These are phyloP conservation scores for Xenopus laevis DNA, from an alignment of 2,113 vertebrate species.

Conservation along the genomic window DNA sequence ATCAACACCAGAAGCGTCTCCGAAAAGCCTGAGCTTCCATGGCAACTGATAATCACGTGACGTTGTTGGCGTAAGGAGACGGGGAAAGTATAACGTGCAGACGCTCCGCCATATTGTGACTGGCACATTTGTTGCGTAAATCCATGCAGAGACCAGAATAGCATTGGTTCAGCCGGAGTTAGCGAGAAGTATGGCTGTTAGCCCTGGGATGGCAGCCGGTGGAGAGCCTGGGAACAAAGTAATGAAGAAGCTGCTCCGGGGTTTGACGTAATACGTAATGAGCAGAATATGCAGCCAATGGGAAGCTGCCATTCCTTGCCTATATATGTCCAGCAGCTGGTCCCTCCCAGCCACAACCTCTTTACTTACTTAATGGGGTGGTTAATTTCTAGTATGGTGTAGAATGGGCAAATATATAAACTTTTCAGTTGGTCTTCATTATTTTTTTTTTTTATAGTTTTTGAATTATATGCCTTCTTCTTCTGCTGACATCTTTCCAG, in stretches of 20 bases:
- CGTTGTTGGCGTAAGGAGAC: neutral
- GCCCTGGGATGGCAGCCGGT: neutral
- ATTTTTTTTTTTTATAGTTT: too few species aligned
- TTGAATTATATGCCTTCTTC: too few species aligned
- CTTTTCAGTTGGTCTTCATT: too few species aligned
- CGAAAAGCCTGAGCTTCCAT: neutral
- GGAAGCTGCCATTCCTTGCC: neutral
- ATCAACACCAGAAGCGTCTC: constrained; percentile 10
- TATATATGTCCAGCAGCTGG: too few species aligned
- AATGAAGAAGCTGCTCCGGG: constrained; percentile 18
- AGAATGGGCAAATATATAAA: too few species aligned
- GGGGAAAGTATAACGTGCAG: neutral
- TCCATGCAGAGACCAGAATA: too few species aligned
- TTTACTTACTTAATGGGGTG: neutral
- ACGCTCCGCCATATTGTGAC: constrained; percentile 8
- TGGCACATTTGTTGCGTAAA: neutral
- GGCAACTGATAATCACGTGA: constrained; percentile 3
- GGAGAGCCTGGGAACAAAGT: neutral
- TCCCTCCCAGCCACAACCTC: neutral
- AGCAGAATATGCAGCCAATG: too few species aligned
- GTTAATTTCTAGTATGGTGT: too few species aligned
- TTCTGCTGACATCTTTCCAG: too few species aligned
- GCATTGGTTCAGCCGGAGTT: neutral
- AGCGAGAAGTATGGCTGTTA: neutral
- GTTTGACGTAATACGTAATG: constrained; percentile 19